Conservation (phyloP, 2,888 invertebrate species). For the Ectemnius lituratus region DNA sequence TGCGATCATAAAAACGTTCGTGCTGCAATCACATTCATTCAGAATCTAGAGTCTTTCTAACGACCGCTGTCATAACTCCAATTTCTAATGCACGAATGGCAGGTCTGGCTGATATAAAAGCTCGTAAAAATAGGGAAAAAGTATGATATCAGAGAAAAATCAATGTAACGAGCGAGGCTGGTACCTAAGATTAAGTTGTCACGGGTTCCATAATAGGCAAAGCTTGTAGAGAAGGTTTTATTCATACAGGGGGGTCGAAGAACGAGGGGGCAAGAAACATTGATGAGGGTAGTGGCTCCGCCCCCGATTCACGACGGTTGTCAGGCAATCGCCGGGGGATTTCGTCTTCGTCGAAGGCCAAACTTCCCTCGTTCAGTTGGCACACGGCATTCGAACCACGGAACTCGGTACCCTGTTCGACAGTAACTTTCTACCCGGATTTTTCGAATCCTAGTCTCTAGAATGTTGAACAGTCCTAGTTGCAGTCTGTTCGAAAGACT, state of each 20-base stretch:
- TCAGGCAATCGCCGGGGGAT: conserved; percentile 65
- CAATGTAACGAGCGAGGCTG: neutral
- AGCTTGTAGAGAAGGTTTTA: conserved; percentile 28
- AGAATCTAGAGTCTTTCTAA: no score
- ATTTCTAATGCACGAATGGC: no score
- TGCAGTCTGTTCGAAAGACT: neutral
- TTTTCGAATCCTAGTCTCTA: no score
- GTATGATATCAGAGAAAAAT: neutral
- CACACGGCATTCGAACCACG: conserved; percentile 9
- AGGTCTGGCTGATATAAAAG: no score
- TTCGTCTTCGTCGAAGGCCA: conserved; percentile 33
- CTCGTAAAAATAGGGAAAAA: no score
- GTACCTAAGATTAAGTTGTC: conserved; percentile 5
- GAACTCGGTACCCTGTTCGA: neutral
- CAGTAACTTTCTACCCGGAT: no score
- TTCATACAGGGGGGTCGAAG: conserved; percentile 26
- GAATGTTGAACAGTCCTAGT: neutral
- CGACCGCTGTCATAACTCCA: no score
- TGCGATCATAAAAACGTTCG: no score
- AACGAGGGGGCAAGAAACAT: conserved; percentile 49
- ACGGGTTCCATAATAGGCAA: neutral
- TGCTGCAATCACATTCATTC: no score
- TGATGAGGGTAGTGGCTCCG: conserved; percentile 59
- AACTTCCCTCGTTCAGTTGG: conserved; percentile 34
- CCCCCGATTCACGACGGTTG: conserved; percentile 67